These are phyloP conservation scores for Hydriomena furcata DNA, from an alignment of 2,888 invertebrate species.

Conservation along the genomic window DNA sequence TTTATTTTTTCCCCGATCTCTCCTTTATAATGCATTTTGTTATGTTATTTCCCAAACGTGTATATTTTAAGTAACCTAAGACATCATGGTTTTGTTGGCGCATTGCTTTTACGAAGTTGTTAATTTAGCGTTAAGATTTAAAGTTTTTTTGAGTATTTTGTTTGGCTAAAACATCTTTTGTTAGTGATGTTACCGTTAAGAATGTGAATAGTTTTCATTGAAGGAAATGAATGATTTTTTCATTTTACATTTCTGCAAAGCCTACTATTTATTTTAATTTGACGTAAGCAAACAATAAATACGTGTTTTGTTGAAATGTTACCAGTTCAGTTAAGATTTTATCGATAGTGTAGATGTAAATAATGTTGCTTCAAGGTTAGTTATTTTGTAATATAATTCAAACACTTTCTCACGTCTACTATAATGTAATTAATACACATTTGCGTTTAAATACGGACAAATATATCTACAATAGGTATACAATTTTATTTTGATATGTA, in stretches of 20 bases:
- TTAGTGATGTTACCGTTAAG: conserved; percentile 6
- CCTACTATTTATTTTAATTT: background rate
- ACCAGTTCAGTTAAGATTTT: conserved; percentile 36
- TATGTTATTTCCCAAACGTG: conserved; percentile 16
- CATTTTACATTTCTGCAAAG: conserved; percentile 7
- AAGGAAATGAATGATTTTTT: background rate
- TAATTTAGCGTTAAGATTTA: conserved; percentile 62
- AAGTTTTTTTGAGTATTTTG: conserved; percentile 50
- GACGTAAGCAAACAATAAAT: background rate
- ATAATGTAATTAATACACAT: conserved; percentile 16
- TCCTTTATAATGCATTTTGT: conserved; percentile 9
- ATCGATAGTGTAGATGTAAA: conserved; percentile 32
- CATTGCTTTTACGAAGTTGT: conserved; percentile 53
- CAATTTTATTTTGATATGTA: conserved; percentile 3
- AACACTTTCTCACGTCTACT: conserved; percentile 8
- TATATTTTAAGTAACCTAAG: conserved; percentile 8
- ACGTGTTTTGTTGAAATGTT: conserved; percentile 31
- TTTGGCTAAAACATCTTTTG: conserved; percentile 18
- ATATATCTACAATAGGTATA: conserved; percentile 19
- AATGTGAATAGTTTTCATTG: conserved; percentile 10
- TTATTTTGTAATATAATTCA: conserved; percentile 18
- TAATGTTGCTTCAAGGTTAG: conserved; percentile 23
- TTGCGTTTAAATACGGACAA: conserved; percentile 16
- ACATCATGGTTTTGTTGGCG: conserved; percentile 22
- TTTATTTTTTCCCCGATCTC: conserved; percentile 12